Evolutionary conservation across 2,888 invertebrate genomes (phyloP).

Genomic region (Epirrhoe tristata): DNA sequence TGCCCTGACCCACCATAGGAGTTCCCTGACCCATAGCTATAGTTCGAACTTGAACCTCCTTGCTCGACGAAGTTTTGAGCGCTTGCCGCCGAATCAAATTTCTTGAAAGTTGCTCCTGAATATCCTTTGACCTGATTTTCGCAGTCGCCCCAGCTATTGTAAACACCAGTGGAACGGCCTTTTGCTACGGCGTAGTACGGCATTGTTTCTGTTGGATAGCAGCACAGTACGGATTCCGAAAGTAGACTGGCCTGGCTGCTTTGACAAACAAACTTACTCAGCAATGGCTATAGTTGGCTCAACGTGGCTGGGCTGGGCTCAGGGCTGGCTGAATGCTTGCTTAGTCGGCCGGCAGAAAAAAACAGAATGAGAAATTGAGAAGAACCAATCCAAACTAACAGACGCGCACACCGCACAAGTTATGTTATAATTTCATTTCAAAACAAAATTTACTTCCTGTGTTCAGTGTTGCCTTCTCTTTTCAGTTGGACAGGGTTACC

Average conservation of each 20-base stretch:
- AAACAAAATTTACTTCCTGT: too few relatives aligned
- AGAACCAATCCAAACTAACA: too few relatives aligned
- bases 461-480: too few relatives aligned
- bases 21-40: neutral
- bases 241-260: neutral
- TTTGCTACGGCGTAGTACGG: conserved; percentile 88
- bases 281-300: too few relatives aligned
- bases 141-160: conserved; percentile 87
- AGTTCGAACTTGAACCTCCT: conserved; percentile 43
- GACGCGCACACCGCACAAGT: too few relatives aligned
- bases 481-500: too few relatives aligned
- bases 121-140: conserved; percentile 86
- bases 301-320: too few relatives aligned
- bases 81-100: conserved; percentile 84
- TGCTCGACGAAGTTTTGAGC: conserved; percentile 85
- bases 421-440: too few relatives aligned
- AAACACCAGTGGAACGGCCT: conserved; percentile 87
- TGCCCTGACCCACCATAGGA: neutral
- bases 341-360: too few relatives aligned
- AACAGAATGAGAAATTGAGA: too few relatives aligned
- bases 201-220: conserved; percentile 36
- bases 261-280: too few relatives aligned
- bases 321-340: too few relatives aligned
- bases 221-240: neutral
- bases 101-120: conserved; percentile 87